Percentiles rank a stretch among this genome's conserved stretches.
Evolutionary conservation across 2,113 vertebrate genomes (phyloP).

Genomic region (Tursiops truncatus): DNA sequence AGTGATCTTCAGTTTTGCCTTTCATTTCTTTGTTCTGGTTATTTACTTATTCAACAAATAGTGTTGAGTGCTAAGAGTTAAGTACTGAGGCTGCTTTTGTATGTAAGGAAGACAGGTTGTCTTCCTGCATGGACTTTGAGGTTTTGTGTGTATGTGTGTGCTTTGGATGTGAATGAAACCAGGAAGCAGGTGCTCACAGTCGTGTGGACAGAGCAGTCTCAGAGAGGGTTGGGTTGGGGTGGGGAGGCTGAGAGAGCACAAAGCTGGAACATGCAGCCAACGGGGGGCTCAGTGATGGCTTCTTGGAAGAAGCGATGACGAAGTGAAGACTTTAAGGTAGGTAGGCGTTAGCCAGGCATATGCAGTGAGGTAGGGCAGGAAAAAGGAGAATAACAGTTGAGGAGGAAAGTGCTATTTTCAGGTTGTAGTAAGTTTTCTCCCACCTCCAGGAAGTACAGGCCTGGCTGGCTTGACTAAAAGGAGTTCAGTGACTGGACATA

Average conservation of each 20-base stretch:
- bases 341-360: neutral
- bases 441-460: neutral
- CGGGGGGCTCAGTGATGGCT: neutral
- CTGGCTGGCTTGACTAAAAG: neutral
- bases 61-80: neutral
- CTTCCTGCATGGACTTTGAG: neutral
- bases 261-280: neutral
- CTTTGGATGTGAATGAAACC: fast-evolving
- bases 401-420: neutral
- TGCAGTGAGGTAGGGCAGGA: neutral
- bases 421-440: too few relatives aligned
- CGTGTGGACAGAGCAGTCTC: neutral
- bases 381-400: neutral
- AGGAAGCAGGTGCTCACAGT: neutral
- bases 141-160: neutral
- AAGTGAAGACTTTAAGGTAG: neutral
- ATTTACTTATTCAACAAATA: neutral
- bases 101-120: neutral
- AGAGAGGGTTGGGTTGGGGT: neutral
- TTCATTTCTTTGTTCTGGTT: neutral
- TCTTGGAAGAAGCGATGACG: neutral
- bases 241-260: neutral
- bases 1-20: neutral
- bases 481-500: neutral
- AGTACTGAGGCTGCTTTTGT: neutral